phyloP scores from a whole-genome alignment of 2,888 invertebrate genomes.

The Acanthococcus lagerstroemiae region DNA sequence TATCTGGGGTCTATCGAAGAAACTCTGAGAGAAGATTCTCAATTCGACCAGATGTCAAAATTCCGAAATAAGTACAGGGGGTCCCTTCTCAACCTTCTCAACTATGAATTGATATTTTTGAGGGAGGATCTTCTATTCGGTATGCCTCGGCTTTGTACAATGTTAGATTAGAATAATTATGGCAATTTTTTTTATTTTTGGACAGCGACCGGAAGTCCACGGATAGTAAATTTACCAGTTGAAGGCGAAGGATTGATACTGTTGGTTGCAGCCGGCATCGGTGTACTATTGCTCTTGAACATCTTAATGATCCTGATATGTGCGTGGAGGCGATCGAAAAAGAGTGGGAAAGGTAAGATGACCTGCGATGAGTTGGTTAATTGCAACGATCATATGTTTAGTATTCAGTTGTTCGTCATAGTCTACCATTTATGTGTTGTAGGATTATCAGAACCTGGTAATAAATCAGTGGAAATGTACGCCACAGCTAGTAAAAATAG shows the following conservation, averaged over 20 bases:
- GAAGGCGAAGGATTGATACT: constrained; percentile 15
- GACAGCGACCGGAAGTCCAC: neutral
- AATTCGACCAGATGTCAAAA: too few species aligned
- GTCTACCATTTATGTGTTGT: neutral
- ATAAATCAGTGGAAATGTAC: constrained; percentile 13
- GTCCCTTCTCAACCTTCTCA: too few species aligned
- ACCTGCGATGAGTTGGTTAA: too few species aligned
- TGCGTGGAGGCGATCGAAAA: neutral
- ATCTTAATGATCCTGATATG: neutral
- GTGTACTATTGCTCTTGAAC: constrained; percentile 4
- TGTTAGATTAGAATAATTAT: too few species aligned
- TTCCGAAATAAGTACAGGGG: too few species aligned
- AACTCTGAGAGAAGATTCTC: too few species aligned
- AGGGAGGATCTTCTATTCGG: too few species aligned
- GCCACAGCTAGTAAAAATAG: constrained; percentile 10
- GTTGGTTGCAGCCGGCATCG: constrained; percentile 1
- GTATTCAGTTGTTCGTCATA: too few species aligned
- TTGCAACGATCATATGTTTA: too few species aligned
- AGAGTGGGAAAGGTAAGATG: constrained; percentile 7
- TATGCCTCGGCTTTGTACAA: neutral
- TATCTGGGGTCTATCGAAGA: too few species aligned
- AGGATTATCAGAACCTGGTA: neutral
- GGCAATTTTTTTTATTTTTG: neutral
- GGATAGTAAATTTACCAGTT: neutral
- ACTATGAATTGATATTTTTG: too few species aligned